Percentiles rank a stretch among this genome's conserved stretches.
phyloP scores from a whole-genome alignment of 2,888 invertebrate species.

The Heterodera filipjevi region DNA sequence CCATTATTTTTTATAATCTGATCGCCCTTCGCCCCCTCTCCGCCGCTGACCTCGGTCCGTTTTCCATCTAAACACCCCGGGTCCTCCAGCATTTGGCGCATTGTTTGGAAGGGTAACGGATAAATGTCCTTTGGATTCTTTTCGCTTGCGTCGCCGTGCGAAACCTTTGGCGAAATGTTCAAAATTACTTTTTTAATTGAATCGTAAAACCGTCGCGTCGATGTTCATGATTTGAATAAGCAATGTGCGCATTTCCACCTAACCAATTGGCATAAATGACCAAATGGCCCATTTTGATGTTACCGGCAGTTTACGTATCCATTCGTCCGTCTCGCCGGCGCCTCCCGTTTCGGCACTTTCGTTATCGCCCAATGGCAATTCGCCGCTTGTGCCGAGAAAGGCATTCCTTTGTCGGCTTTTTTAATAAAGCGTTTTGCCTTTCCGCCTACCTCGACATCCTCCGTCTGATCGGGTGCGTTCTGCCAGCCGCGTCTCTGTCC shows the following conservation, averaged over 20 bases:
- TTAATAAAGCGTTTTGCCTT: neutral
- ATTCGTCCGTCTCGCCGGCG: slow-evolving; percentile 47
- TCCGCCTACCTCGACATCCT: slow-evolving; percentile 9
- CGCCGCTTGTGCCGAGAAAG: slow-evolving; percentile 10
- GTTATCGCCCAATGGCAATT: slow-evolving; percentile 13
- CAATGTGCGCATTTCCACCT: slow-evolving; percentile 59
- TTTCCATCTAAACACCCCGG: slow-evolving; percentile 61
- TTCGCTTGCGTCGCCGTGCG: slow-evolving; percentile 44
- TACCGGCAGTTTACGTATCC: slow-evolving; percentile 62
- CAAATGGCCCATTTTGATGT: neutral
- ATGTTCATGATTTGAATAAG: slow-evolving; percentile 63
- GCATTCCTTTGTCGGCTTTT: neutral
- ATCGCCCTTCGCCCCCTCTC: slow-evolving; percentile 25
- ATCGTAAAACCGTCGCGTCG: slow-evolving; percentile 53
- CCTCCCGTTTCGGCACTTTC: slow-evolving; percentile 14
- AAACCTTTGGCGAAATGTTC: slow-evolving; percentile 25
- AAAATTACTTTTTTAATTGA: slow-evolving; percentile 11
- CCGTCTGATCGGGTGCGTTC: slow-evolving; percentile 47
- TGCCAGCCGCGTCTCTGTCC: slow-evolving; percentile 63
- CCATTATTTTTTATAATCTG: slow-evolving; percentile 48
- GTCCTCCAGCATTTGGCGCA: slow-evolving; percentile 58
- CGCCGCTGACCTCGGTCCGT: slow-evolving; percentile 53
- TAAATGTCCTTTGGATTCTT: slow-evolving; percentile 49
- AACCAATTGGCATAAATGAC: neutral
- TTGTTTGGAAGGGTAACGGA: slow-evolving; percentile 53